These are phyloP conservation scores for Carcina quercana DNA, from an alignment of 2,888 invertebrate species.

Conservation along the genomic window DNA sequence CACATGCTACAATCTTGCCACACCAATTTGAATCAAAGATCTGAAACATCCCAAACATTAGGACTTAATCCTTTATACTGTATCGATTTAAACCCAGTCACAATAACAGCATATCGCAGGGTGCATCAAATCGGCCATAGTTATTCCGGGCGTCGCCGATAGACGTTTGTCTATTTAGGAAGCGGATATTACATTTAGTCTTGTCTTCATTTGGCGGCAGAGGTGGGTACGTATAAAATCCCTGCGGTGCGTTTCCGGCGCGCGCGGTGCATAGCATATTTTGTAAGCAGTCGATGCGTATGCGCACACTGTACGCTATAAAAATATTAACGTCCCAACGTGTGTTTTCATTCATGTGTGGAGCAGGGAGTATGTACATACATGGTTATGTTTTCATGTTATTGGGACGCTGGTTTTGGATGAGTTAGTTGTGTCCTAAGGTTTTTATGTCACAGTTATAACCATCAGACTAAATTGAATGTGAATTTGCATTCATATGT, in stretches of 20 bases:
- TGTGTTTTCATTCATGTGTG: conserved; percentile 49
- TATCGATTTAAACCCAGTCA: no score
- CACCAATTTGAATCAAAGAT: no score
- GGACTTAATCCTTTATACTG: no score
- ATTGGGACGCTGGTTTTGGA: no score
- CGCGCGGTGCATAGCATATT: conserved; percentile 65
- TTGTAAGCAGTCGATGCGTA: conserved; percentile 58
- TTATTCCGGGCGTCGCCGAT: conserved; percentile 68
- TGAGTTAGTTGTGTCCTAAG: no score
- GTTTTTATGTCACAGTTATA: no score
- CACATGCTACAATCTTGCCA: no score
- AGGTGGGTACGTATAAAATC: conserved; percentile 67
- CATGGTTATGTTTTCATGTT: no score
- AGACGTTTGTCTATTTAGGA: conserved; percentile 74
- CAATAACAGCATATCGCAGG: no score
- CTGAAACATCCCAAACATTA: no score
- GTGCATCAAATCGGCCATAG: conserved; percentile 63
- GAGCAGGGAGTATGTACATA: conserved; percentile 34
- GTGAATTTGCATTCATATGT: no score
- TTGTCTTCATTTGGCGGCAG: conserved; percentile 69
- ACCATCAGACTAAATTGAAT: no score
- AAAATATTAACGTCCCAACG: conserved; percentile 56
- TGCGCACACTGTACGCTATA: conserved; percentile 49
- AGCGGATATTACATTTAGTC: conserved; percentile 73
- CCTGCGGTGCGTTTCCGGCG: conserved; percentile 55